Base-by-base conservation (phyloP, 2,888 invertebrate genomes). In the Agrotis clavis region DNA sequence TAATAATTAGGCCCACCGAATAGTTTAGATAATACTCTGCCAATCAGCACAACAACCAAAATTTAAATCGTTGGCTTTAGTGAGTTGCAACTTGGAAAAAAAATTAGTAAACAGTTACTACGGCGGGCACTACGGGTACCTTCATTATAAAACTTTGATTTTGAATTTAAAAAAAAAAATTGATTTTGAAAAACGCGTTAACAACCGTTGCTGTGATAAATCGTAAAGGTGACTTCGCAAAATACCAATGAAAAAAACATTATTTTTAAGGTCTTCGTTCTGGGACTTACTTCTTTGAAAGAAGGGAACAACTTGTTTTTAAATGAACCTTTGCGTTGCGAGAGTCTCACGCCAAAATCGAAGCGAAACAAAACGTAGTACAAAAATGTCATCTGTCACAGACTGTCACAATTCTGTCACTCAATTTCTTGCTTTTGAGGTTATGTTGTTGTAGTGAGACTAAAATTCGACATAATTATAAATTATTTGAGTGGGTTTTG, bases 401-500 rank as follows among this genome's bases (percentile, higher is more conserved):
- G n/a, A n/a, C 0, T 41, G 67, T 30, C 35, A 54, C 25, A 41
- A 35, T 35, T 11, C 41, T 41, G 67, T 64, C 68, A 71, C 48
- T 51, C 51, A 59, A 21, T 35, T 19, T 50, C 48, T 16, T 9
- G 9, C 51, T 62, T 67, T 71, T 48, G 60, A 67, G 82, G 82
- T 82, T 82, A 82, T 82, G 82, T 78, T 70, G 25, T 30, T 70
- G 16, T 1, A 65, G 56, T 62, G 25, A 60, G 47, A 25, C 11
- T 13, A 63, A 25, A 14, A 48, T 51, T 25, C 4, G 7, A 41
- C 41, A 41, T 41, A 13, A 19, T 5, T 48, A 30, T 50, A 41
- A 25, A 3, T n/a, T n/a, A n/a, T n/a, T n/a, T n/a, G n/a, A 19
- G 9, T n/a, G 19, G 30, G 0, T 30, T 50, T 16, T 25, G 62